phyloP scores from a whole-genome alignment of 2,888 invertebrate genomes.

The Scrobipalpa costella region DNA sequence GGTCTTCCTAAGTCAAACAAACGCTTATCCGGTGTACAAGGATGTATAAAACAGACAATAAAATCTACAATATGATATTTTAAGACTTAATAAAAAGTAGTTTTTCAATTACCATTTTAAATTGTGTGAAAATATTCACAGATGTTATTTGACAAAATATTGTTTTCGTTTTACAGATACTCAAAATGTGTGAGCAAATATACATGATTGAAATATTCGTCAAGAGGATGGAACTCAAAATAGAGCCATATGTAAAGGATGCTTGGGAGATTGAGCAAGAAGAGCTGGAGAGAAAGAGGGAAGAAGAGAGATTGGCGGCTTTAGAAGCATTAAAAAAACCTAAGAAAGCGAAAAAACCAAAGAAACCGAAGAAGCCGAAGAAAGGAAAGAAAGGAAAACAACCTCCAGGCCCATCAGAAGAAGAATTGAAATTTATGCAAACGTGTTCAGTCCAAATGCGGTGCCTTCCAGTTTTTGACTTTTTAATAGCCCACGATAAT shows the following conservation, averaged over 20 bases:
- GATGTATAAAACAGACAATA: too few relatives aligned
- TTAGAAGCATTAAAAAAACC: conserved; percentile 55
- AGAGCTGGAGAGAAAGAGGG: conserved; percentile 58
- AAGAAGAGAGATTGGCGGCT: conserved; percentile 62
- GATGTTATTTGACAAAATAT: background rate
- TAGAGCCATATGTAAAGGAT: conserved; percentile 71
- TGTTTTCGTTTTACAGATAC: background rate
- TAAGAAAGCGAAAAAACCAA: conserved; percentile 45
- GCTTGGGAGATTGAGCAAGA: conserved; percentile 67
- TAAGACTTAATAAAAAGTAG: too few relatives aligned
- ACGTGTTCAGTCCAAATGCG: conserved; percentile 73
- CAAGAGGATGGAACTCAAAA: conserved; percentile 67
- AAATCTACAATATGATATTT: too few relatives aligned
- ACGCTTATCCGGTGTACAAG: too few relatives aligned
- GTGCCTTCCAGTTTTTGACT: conserved; percentile 70
- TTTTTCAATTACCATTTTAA: too few relatives aligned
- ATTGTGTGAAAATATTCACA: too few relatives aligned
- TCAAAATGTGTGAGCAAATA: conserved; percentile 58
- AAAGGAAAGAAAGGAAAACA: conserved; percentile 58
- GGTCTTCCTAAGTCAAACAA: too few relatives aligned
- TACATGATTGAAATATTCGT: conserved; percentile 76
- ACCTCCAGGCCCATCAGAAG: conserved; percentile 69
- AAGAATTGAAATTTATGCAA: conserved; percentile 74
- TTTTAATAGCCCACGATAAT: conserved; percentile 74
- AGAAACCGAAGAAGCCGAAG: conserved; percentile 40